A percentile compares a stretch with the other conserved stretches of the same genome.
Evolutionary conservation across 2,797 vertebrate genomes (phyloP).

Genomic region (Coendou prehensilis): DNA sequence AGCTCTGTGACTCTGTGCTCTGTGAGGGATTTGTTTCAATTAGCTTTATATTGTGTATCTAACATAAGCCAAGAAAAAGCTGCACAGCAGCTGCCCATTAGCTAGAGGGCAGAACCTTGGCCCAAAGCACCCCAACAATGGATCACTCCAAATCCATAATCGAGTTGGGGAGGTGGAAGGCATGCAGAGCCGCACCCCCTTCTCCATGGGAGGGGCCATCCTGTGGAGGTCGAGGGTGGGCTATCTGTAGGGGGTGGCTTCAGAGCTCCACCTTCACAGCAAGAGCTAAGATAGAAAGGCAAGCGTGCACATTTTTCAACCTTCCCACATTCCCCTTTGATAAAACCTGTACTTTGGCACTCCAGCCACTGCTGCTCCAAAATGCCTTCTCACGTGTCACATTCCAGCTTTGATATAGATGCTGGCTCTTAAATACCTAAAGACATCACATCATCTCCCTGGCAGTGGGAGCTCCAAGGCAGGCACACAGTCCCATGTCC

Average conservation of each 20-base stretch:
- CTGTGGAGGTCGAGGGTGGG: background rate
- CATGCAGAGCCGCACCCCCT: background rate
- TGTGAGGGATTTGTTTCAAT: constrained; percentile 65
- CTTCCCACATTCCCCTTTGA: background rate
- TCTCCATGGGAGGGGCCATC: background rate
- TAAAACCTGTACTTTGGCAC: background rate
- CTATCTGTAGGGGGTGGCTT: background rate
- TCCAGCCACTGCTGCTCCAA: background rate
- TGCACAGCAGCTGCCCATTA: constrained; percentile 13
- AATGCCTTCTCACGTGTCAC: background rate
- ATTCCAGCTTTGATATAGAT: background rate
- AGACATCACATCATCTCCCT: background rate
- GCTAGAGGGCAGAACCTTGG: constrained; percentile 10
- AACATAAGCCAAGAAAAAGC: constrained; percentile 62
- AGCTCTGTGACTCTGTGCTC: constrained; percentile 55
- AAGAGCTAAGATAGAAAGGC: background rate
- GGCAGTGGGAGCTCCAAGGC: accelerated
- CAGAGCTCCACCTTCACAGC: background rate
- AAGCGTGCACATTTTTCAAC: background rate
- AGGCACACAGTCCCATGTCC: background rate
- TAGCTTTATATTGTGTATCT: constrained; percentile 63
- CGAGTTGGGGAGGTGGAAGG: background rate
- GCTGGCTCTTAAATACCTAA: background rate
- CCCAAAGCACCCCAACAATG: background rate
- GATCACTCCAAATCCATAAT: background rate